Percentiles rank a stretch among this genome's conserved stretches.
phyloP scores from a whole-genome alignment of 2,888 invertebrate species.

The Julus scandinavius region DNA sequence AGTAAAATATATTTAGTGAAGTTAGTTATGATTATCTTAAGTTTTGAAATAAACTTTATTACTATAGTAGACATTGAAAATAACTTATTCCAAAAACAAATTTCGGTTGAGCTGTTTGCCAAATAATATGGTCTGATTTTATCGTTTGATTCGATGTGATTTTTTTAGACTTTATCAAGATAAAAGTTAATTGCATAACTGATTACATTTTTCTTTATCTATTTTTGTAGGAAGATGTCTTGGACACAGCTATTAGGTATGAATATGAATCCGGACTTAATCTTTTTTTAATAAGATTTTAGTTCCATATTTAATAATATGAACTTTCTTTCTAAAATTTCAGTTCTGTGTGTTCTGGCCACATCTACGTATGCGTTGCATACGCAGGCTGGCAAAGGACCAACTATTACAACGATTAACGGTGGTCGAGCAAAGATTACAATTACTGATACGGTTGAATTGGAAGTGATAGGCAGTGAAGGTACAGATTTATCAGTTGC shows the following conservation, averaged over 20 bases:
- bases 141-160: too few relatives aligned
- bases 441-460: not conserved
- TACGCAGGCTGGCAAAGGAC: not conserved
- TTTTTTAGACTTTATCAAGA: too few relatives aligned
- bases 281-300: not conserved
- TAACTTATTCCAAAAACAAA: too few relatives aligned
- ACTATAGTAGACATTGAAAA: too few relatives aligned
- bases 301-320: not conserved
- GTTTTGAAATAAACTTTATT: too few relatives aligned
- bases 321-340: not conserved
- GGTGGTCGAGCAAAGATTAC: not conserved
- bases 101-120: too few relatives aligned
- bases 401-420: not conserved
- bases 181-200: not conserved
- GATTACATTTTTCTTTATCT: not conserved
- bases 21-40: too few relatives aligned
- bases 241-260: not conserved
- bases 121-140: too few relatives aligned
- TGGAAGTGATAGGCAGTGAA: slow-evolving; percentile 2
- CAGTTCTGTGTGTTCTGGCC: slow-evolving; percentile 2
- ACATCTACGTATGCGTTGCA: not conserved
- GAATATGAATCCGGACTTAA: not conserved
- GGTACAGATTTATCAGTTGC: not conserved
- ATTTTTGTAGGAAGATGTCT: not conserved
- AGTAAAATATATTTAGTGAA: too few relatives aligned